Conservation (phyloP, 2,797 vertebrate genomes). For the Craterocephalus amniculus region DNA sequence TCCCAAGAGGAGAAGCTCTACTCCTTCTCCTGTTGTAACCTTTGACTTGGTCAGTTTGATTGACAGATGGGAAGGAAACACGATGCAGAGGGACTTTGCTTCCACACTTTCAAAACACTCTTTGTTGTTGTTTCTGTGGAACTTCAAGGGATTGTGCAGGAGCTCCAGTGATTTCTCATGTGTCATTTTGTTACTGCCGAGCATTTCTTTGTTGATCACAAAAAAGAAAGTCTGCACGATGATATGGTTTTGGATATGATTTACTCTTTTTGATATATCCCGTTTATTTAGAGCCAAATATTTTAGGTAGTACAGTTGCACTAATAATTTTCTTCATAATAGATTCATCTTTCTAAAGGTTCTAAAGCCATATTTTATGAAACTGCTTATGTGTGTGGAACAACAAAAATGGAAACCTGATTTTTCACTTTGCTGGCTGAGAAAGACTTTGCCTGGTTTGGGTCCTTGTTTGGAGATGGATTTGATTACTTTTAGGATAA, state of each 20-base stretch:
- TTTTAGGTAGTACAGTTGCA: slow-evolving; percentile 55
- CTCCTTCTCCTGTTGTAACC: slow-evolving; percentile 45
- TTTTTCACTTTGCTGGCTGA: neutral
- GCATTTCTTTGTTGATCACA: slow-evolving; percentile 41
- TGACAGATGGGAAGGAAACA: slow-evolving; percentile 67
- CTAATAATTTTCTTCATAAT: slow-evolving; percentile 51
- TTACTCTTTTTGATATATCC: slow-evolving; percentile 29
- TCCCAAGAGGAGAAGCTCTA: slow-evolving; percentile 58
- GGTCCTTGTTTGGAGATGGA: neutral
- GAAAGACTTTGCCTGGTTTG: neutral
- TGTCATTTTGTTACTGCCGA: slow-evolving; percentile 57
- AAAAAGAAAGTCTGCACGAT: no score
- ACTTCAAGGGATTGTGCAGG: slow-evolving; percentile 51
- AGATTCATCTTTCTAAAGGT: slow-evolving; percentile 36
- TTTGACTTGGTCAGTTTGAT: slow-evolving; percentile 81
- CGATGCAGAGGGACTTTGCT: slow-evolving; percentile 47
- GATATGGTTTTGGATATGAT: no score
- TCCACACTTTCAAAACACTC: slow-evolving; percentile 58
- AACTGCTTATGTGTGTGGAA: neutral
- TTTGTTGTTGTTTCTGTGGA: slow-evolving; percentile 63
- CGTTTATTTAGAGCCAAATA: slow-evolving; percentile 36
- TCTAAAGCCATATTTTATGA: slow-evolving; percentile 29
- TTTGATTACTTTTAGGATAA: neutral
- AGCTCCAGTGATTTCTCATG: slow-evolving; percentile 51
- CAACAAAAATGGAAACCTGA: neutral